Percentiles rank a stretch among this genome's conserved stretches.
phyloP scores from a whole-genome alignment of 2,797 vertebrate species.

The Chrosomus eos region DNA sequence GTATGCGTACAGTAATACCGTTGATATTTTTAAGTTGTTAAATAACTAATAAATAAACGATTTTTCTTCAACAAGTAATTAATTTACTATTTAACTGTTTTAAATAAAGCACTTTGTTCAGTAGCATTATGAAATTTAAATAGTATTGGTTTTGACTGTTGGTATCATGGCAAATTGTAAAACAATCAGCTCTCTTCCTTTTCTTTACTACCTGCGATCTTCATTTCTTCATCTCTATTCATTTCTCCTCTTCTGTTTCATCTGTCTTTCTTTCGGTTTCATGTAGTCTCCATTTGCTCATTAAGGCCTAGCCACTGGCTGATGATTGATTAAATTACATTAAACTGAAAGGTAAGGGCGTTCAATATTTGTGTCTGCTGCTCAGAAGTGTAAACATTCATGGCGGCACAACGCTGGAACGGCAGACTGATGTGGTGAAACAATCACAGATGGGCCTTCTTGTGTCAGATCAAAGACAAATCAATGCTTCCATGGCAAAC shows the following conservation, averaged over 20 bases:
- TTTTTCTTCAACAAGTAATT: neutral
- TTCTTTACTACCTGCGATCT: constrained; percentile 63
- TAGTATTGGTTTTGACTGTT: neutral
- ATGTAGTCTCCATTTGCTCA: constrained; percentile 36
- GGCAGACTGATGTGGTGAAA: constrained; percentile 50
- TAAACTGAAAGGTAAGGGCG: constrained; percentile 61
- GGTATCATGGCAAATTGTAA: neutral
- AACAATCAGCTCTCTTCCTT: constrained; percentile 28
- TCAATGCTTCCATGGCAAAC: constrained; percentile 41
- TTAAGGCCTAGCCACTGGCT: constrained; percentile 33
- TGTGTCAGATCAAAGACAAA: constrained; percentile 49
- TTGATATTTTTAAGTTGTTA: neutral
- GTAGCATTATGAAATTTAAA: neutral
- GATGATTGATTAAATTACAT: constrained; percentile 75
- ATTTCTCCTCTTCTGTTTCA: constrained; percentile 48
- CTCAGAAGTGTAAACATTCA: constrained; percentile 72
- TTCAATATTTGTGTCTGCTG: constrained; percentile 79
- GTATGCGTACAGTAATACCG: neutral
- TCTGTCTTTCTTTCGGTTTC: neutral
- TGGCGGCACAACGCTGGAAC: constrained; percentile 22
- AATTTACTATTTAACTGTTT: neutral
- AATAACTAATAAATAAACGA: neutral
- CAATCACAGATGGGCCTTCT: constrained; percentile 44
- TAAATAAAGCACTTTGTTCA: neutral
- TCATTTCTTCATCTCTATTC: constrained; percentile 61